Evolutionary conservation across 2,113 vertebrate species (phyloP).

Genomic region (Gorilla gorilla): DNA sequence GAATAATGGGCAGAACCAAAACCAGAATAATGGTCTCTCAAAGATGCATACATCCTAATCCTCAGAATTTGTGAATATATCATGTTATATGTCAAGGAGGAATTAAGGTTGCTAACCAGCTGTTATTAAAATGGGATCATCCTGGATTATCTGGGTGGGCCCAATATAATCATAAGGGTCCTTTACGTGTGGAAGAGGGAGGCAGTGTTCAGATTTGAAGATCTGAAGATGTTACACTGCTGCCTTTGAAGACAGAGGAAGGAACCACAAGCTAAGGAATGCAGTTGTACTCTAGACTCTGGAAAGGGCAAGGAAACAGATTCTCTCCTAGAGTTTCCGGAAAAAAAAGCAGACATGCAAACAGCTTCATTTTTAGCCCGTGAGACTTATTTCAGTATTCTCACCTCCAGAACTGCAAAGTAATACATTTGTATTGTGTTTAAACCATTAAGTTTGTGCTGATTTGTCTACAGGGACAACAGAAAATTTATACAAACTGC

Average conservation of each 20-base stretch:
- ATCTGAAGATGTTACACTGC: background rate
- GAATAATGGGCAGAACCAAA: background rate
- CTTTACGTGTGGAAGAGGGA: background rate
- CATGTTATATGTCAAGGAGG: background rate
- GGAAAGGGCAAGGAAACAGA: background rate
- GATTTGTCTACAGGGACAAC: background rate
- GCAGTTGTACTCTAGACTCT: background rate
- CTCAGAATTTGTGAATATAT: background rate
- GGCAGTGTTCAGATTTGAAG: background rate
- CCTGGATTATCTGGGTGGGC: background rate
- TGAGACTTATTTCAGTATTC: background rate
- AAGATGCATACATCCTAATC: background rate
- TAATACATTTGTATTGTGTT: background rate
- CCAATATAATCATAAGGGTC: background rate
- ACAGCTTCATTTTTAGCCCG: background rate
- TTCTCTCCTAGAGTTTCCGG: background rate
- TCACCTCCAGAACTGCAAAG: background rate
- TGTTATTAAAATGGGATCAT: background rate
- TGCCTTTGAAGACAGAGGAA: background rate
- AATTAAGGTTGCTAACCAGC: background rate
- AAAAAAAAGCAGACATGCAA: background rate
- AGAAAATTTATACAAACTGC: background rate
- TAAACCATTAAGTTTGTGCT: background rate
- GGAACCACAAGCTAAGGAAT: background rate
- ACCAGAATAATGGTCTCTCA: background rate